Conservation (phyloP, 2,888 invertebrate genomes). For the Lacanobia oleracea region DNA sequence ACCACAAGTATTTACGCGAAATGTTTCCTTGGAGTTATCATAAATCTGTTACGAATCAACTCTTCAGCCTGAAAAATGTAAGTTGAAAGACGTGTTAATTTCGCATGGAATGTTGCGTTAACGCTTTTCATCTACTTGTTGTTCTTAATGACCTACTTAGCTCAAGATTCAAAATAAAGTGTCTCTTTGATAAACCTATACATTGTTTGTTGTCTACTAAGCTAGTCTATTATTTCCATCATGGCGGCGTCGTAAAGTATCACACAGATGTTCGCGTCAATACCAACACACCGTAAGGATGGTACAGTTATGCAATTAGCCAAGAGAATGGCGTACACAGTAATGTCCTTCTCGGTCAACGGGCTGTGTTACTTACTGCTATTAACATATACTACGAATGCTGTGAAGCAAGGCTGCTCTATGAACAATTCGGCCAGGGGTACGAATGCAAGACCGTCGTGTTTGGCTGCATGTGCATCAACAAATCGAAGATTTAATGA, state of each 20-base stretch:
- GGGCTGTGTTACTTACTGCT: constrained; percentile 70
- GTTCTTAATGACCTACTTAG: constrained; percentile 59
- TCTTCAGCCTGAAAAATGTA: constrained; percentile 65
- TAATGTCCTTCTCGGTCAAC: constrained; percentile 78
- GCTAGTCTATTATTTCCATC: constrained; percentile 56
- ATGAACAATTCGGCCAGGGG: constrained; percentile 71
- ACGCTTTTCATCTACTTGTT: constrained; percentile 33
- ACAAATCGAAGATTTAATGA: constrained; percentile 39
- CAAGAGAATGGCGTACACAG: constrained; percentile 74
- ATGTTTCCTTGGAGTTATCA: constrained; percentile 71
- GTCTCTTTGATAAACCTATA: constrained; percentile 31
- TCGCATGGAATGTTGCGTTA: constrained; percentile 53
- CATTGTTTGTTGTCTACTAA: constrained; percentile 31
- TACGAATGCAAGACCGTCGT: constrained; percentile 44
- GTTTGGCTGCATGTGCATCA: constrained; percentile 13
- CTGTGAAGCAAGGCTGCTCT: constrained; percentile 67
- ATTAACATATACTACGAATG: constrained; percentile 67
- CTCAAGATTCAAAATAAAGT: constrained; percentile 42
- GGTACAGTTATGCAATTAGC: constrained; percentile 81
- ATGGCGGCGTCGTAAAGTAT: constrained; percentile 59
- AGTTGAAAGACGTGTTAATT: constrained; percentile 70
- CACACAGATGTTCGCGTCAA: constrained; percentile 62
- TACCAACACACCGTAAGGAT: constrained; percentile 64
- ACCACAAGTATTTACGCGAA: constrained; percentile 71
- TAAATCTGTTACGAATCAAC: constrained; percentile 69